phyloP scores from a whole-genome alignment of 1,140 invertebrate species.

The Aradophagus sp. region DNA sequence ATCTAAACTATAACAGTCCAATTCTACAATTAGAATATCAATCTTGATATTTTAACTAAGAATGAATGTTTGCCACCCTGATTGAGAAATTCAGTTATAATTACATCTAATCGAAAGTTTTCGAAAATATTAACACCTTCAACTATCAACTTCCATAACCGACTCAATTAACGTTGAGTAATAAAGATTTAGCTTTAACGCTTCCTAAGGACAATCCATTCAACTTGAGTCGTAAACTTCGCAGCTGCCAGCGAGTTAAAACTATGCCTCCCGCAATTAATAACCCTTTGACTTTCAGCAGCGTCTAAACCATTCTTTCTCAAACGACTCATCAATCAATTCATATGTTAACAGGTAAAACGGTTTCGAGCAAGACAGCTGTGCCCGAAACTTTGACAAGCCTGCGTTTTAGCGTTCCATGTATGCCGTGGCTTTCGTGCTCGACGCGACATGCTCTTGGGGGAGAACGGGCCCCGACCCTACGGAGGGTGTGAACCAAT shows the following conservation, averaged over 20 bases:
- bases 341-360: slow-evolving; percentile 51
- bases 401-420: slow-evolving; percentile 31
- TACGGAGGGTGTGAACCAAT: slow-evolving; percentile 69
- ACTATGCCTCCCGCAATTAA: slow-evolving; percentile 18
- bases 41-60: too few species aligned
- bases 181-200: too few species aligned
- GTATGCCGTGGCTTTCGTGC: slow-evolving; percentile 40
- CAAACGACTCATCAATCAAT: slow-evolving; percentile 44
- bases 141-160: too few species aligned
- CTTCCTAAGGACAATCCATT: too few species aligned
- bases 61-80: too few species aligned
- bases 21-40: too few species aligned
- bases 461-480: slow-evolving; percentile 44
- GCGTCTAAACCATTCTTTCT: slow-evolving; percentile 11
- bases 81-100: too few species aligned
- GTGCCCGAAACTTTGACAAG: slow-evolving; percentile 28
- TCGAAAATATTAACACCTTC: too few species aligned
- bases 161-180: too few species aligned
- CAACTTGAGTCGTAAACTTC: too few species aligned
- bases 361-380: slow-evolving; percentile 34
- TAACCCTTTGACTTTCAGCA: slow-evolving; percentile 16
- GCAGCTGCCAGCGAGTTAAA: slow-evolving; percentile 19
- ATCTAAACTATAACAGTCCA: too few species aligned
- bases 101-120: too few species aligned
- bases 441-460: slow-evolving; percentile 58